Evolutionary conservation across 2,888 invertebrate species (phyloP).

Genomic region (Mythimna impura): DNA sequence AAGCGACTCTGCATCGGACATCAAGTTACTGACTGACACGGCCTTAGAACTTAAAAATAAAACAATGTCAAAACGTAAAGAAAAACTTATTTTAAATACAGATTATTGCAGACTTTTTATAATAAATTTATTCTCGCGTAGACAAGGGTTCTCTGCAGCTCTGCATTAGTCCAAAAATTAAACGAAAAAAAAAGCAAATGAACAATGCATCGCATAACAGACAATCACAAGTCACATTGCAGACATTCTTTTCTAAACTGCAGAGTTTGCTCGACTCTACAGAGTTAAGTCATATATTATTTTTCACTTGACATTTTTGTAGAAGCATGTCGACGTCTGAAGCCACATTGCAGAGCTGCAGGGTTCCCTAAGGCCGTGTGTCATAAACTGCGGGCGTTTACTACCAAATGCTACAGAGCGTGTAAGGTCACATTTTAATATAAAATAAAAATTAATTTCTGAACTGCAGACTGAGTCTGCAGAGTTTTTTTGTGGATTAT

Average conservation of each 20-base stretch:
- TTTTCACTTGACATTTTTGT: slow-evolving; percentile 29
- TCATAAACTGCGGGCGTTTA: slow-evolving; percentile 83
- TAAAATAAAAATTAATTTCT: not conserved
- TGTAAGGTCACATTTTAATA: slow-evolving; percentile 53
- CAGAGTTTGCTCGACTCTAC: slow-evolving; percentile 32
- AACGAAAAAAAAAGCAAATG: slow-evolving; percentile 5
- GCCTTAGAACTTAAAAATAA: slow-evolving; percentile 62
- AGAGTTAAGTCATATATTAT: slow-evolving; percentile 23
- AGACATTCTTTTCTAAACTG: slow-evolving; percentile 39
- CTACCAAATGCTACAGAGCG: slow-evolving; percentile 35
- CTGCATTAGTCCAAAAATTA: slow-evolving; percentile 36
- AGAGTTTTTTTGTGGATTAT: slow-evolving; percentile 35
- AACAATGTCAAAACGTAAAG: slow-evolving; percentile 36
- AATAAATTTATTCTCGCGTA: slow-evolving; percentile 16
- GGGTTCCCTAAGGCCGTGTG: slow-evolving; percentile 78
- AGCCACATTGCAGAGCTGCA: slow-evolving; percentile 49
- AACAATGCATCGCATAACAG: slow-evolving; percentile 31
- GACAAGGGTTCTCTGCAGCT: slow-evolving; percentile 44
- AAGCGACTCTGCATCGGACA: slow-evolving; percentile 85
- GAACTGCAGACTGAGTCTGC: slow-evolving; percentile 19
- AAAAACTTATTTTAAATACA: slow-evolving; percentile 52
- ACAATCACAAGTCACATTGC: slow-evolving; percentile 26
- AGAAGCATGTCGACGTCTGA: slow-evolving; percentile 33
- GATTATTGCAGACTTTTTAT: slow-evolving; percentile 21
- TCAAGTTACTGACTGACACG: slow-evolving; percentile 59